phyloP scores from a whole-genome alignment of 2,113 vertebrate species.

The Apteryx owenii region DNA sequence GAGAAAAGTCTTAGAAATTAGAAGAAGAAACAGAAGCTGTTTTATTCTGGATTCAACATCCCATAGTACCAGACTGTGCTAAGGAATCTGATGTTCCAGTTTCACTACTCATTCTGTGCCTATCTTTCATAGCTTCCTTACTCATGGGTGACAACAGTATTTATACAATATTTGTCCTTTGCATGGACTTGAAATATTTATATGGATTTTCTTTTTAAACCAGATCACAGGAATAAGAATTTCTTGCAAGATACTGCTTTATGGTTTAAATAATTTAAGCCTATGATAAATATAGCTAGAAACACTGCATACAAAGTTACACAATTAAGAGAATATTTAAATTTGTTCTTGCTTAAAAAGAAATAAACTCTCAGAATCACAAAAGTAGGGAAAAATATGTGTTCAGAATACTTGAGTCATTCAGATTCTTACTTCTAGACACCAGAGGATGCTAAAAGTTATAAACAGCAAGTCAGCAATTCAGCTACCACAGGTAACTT shows the following conservation, averaged over 20 bases:
- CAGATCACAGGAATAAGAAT: neutral
- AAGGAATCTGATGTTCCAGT: constrained; percentile 26
- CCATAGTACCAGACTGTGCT: constrained; percentile 45
- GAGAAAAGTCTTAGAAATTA: constrained; percentile 25
- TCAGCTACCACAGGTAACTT: neutral
- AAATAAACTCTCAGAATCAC: neutral
- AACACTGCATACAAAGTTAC: constrained; percentile 2
- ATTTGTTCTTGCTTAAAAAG: neutral
- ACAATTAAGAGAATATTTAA: neutral
- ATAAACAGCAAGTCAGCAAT: neutral
- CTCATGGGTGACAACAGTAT: neutral
- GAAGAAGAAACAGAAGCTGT: constrained; percentile 24
- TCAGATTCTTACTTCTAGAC: neutral
- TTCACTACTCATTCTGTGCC: constrained; percentile 21
- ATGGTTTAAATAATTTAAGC: constrained; percentile 51
- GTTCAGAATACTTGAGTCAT: neutral
- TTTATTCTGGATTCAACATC: constrained; percentile 38
- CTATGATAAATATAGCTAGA: constrained; percentile 4
- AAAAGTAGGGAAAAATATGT: rapidly evolving
- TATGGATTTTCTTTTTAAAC: neutral
- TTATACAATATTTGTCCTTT: constrained; percentile 40
- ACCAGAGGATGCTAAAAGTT: neutral
- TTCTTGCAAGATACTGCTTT: constrained; percentile 36
- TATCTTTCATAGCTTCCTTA: constrained; percentile 48
- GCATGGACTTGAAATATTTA: constrained; percentile 44